A percentile compares a stretch with the other conserved stretches of the same genome.
Conservation (phyloP, 2,113 vertebrate species). For the Okapia johnstoni region DNA sequence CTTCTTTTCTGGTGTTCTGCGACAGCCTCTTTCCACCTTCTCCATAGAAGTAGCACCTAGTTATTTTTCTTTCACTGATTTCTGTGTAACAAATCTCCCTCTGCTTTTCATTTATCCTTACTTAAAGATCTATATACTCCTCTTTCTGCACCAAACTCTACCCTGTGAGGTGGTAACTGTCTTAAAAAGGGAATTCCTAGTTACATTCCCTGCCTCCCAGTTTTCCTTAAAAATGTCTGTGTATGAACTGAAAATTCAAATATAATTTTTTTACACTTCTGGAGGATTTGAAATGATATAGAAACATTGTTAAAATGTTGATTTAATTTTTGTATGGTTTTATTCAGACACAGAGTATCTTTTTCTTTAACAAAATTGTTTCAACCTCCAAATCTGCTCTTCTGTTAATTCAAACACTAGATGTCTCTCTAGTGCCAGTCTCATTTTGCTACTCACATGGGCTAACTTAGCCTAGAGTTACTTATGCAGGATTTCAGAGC, state of each 20-base stretch:
- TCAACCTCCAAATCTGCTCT: background rate
- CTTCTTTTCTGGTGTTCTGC: background rate
- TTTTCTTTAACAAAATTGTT: background rate
- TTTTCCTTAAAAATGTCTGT: background rate
- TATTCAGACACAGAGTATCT: background rate
- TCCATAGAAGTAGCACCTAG: background rate
- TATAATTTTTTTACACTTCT: background rate
- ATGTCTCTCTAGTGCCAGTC: slow-evolving; percentile 47
- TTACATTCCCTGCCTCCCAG: background rate
- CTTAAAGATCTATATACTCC: background rate
- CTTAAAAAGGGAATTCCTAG: background rate
- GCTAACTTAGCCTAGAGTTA: background rate
- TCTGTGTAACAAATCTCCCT: background rate
- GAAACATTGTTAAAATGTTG: background rate
- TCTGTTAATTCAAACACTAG: slow-evolving; percentile 39
- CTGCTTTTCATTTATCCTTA: background rate
- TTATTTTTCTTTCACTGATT: background rate
- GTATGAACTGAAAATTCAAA: background rate
- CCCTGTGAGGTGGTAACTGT: background rate
- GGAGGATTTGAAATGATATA: background rate
- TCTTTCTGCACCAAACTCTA: background rate
- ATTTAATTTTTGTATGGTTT: background rate
- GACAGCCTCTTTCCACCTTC: background rate
- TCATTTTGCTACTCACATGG: background rate
- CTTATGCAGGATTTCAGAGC: background rate